A percentile compares a stretch with the other conserved stretches of the same genome.
These are phyloP conservation scores for Vidua macroura DNA, from an alignment of 2,113 vertebrate genomes.

Conservation along the genomic window DNA sequence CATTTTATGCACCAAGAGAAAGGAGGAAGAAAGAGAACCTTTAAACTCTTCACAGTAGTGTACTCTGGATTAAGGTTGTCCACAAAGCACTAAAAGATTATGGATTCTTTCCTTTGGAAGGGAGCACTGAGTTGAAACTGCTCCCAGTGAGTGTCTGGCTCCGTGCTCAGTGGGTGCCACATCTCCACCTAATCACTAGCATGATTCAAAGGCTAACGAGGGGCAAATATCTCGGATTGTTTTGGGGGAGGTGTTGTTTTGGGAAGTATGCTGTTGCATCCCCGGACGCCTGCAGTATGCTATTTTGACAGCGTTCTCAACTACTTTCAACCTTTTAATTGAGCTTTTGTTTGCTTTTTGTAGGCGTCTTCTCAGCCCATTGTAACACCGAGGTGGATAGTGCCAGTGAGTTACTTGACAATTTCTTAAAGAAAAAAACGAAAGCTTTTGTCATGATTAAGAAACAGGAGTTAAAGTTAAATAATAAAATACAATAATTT, in stretches of 20 bases:
- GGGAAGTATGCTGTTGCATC: not conserved
- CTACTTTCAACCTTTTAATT: not conserved
- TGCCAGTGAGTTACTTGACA: conserved; percentile 77
- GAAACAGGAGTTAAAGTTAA: not conserved
- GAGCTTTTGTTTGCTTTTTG: conserved; percentile 23
- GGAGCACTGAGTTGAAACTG: not conserved
- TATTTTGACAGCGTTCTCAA: not conserved
- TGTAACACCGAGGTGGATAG: conserved; percentile 88
- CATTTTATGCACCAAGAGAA: not conserved
- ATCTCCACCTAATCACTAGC: not conserved
- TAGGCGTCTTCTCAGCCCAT: conserved; percentile 78
- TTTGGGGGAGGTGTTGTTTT: not conserved
- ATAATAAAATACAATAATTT: not conserved
- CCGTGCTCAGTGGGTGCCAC: not conserved
- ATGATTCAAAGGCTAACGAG: not conserved
- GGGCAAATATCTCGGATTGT: not conserved
- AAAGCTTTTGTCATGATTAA: not conserved
- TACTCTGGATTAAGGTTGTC: not conserved
- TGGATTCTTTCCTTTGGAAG: not conserved
- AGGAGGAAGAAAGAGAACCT: not conserved
- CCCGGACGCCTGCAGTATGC: too few relatives aligned
- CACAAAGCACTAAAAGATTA: not conserved
- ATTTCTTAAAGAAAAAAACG: not conserved
- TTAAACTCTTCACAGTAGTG: not conserved
- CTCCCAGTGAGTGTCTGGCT: not conserved